Base-by-base conservation (phyloP, 2,797 vertebrate species). In the Lepus townsendii region DNA sequence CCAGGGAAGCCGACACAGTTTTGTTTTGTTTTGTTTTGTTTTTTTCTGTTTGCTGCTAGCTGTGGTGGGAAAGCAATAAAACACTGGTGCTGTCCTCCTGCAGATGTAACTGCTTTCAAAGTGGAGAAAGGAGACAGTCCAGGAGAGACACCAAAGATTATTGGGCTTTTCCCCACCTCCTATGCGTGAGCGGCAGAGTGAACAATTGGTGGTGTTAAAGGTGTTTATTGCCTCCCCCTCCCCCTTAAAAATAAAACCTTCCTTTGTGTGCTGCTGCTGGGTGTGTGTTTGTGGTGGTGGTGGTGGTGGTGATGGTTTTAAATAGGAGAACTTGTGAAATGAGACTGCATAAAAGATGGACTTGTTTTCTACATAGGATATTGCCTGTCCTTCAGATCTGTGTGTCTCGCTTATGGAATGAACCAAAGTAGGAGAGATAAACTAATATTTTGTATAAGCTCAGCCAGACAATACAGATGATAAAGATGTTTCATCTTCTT, bases 401-500 rank as follows among this genome's bases (percentile, higher is more conserved):
- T 99, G 99, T 98, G 99, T 99, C 99, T 99, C 98, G 98, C 99
- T 99, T 99, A 99, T 99, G 98, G 99, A 99, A 99, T 99, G 99
- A 99, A 99, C 99, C 99, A 98, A 99, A 99, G 99, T 98, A 98
- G 98, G 98, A 98, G 98, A 99, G 99, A 99, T 99, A 99, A 99
- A 99, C 99, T 99, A 99, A 99, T 99, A 99, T 99, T 99, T 99
- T 99, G 99, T 99, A 99, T 99, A 99, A 99, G 99, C 99, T 99
- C 99, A 99, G 99, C 99, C 99, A 99, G 99, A 99, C 99, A 99
- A 99, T 99, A 99, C 99, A 99, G 99, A 99, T 99, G 99, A 99
- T 99, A 98, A 99, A 99, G 99, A 99, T 99, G 99, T 99, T 99
- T 99, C 99, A 99, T 99, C 99, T 99, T 99, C 99, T 99, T 99